These are phyloP conservation scores for Leptoclinus maculatus DNA, from an alignment of 2,797 vertebrate species.

Conservation along the genomic window DNA sequence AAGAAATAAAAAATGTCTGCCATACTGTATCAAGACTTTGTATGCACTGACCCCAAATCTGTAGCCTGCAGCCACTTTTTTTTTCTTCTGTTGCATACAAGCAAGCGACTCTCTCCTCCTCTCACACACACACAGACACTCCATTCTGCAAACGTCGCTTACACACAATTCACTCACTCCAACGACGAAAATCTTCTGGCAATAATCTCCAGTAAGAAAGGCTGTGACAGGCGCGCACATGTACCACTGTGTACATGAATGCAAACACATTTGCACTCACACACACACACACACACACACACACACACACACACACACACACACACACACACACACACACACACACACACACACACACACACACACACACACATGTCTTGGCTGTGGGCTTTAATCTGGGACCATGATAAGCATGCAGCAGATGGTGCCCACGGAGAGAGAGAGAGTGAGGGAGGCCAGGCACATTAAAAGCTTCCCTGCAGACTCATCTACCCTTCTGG, in stretches of 20 bases:
- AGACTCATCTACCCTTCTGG: constrained; percentile 70
- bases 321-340: constrained; percentile 26
- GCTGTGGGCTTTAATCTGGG: constrained; percentile 76
- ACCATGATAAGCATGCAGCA: constrained; percentile 78
- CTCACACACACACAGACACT: constrained; percentile 23
- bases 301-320: constrained; percentile 9
- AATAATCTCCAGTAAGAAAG: constrained; percentile 43
- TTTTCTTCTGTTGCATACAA: constrained; percentile 43
- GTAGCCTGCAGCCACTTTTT: constrained; percentile 62
- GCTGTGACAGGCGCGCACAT: constrained; percentile 36
- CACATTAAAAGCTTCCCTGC: constrained; percentile 83
- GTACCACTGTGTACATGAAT: constrained; percentile 26
- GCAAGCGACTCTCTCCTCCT: constrained; percentile 19
- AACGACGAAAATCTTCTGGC: constrained; percentile 34
- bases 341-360: constrained; percentile 24
- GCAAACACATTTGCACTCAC: constrained; percentile 10
- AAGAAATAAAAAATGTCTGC: constrained; percentile 13
- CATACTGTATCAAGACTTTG: constrained; percentile 55
- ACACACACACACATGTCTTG: constrained; percentile 56
- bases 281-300: neutral
- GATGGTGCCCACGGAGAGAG: constrained; percentile 78
- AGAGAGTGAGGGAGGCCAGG: constrained; percentile 68
- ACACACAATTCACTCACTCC: constrained; percentile 41
- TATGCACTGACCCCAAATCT: constrained; percentile 70
- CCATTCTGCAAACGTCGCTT: constrained; percentile 28